Evolutionary conservation across 2,888 invertebrate genomes (phyloP).

Genomic region (Chaitophorus viminalis): DNA sequence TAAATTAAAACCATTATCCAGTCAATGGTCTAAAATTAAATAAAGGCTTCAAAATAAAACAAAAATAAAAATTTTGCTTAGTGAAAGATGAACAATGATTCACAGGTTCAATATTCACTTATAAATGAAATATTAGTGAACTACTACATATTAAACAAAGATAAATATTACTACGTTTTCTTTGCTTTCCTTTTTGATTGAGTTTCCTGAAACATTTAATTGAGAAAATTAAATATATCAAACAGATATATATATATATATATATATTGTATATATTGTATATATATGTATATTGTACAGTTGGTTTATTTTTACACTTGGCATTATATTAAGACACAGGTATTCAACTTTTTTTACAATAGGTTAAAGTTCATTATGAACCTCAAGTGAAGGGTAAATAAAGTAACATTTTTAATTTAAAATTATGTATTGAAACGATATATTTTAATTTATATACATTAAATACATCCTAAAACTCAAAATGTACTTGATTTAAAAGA

Average conservation of each 20-base stretch:
- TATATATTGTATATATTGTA: no score
- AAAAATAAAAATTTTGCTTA: slow-evolving; percentile 20
- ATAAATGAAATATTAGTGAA: slow-evolving; percentile 42
- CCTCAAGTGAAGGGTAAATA: not conserved
- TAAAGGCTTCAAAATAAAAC: slow-evolving; percentile 20
- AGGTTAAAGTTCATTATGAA: slow-evolving; percentile 26
- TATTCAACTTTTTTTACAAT: not conserved
- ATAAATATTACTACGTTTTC: slow-evolving; percentile 53
- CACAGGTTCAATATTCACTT: slow-evolving; percentile 26
- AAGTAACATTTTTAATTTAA: not conserved
- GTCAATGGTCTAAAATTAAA: slow-evolving; percentile 17
- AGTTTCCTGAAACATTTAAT: slow-evolving; percentile 56
- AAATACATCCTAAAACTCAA: no score
- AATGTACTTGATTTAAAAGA: no score
- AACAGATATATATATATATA: no score
- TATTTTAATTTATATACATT: no score
- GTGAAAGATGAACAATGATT: slow-evolving; percentile 18
- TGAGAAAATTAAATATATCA: slow-evolving; percentile 50
- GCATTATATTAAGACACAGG: slow-evolving; percentile 23
- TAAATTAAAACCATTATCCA: slow-evolving; percentile 19
- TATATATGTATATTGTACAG: no score
- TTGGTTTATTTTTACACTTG: slow-evolving; percentile 47
- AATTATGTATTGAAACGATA: not conserved
- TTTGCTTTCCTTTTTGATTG: slow-evolving; percentile 58
- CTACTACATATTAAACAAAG: slow-evolving; percentile 45